Percentiles rank a stretch among this genome's conserved stretches.
Conservation (phyloP, 2,888 invertebrate species). For the Thera obeliscata region DNA sequence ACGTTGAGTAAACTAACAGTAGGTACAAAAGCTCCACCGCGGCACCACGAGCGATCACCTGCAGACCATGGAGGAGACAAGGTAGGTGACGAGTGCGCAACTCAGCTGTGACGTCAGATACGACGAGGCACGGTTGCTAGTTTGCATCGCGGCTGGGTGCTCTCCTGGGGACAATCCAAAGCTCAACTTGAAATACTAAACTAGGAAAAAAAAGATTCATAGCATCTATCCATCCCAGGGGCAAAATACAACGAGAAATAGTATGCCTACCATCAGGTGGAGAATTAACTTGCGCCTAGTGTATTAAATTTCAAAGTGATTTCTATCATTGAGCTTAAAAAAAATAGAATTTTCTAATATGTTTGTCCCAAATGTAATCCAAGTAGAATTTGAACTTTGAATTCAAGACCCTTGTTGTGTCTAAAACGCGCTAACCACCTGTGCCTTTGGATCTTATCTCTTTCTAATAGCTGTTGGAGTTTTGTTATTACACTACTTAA, state of each 20-base stretch:
- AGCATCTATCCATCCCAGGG: neutral
- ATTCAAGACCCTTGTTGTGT: too few species aligned
- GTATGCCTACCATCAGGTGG: too few species aligned
- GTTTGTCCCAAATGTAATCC: too few species aligned
- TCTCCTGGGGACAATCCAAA: slow-evolving; percentile 84
- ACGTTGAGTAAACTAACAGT: neutral
- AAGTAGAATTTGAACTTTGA: too few species aligned
- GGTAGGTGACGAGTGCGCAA: slow-evolving; percentile 74
- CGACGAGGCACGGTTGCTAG: slow-evolving; percentile 84
- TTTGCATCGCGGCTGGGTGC: slow-evolving; percentile 94
- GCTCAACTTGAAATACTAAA: neutral
- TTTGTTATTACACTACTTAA: too few species aligned
- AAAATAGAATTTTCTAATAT: too few species aligned
- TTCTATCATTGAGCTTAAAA: too few species aligned
- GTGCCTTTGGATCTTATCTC: too few species aligned
- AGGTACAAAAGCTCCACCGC: slow-evolving; percentile 38
- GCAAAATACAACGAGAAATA: neutral
- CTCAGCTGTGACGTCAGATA: slow-evolving; percentile 80
- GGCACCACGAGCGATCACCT: slow-evolving; percentile 71
- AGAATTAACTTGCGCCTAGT: too few species aligned
- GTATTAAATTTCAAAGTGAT: too few species aligned
- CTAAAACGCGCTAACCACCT: too few species aligned
- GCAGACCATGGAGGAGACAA: slow-evolving; percentile 73
- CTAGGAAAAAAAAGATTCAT: neutral
- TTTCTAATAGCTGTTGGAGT: too few species aligned